Conservation (phyloP, 2,797 vertebrate genomes). For the Enteromius trimaculatus region DNA sequence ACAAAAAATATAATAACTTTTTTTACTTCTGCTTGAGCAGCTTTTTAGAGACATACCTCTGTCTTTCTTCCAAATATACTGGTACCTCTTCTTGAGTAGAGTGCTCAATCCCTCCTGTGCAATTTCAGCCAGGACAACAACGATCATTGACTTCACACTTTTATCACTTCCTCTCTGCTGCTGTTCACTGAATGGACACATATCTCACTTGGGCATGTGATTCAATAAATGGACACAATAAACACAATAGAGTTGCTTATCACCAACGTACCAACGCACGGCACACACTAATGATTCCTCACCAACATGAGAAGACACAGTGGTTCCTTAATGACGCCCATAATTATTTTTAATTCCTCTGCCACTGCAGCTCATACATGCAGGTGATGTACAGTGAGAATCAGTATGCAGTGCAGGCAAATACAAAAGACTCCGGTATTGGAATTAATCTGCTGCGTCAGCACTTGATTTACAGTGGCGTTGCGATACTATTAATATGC, state of each 20-base stretch:
- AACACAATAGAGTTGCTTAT: conserved; percentile 13
- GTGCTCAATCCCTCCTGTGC: neutral
- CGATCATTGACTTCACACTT: neutral
- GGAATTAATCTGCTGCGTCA: conserved; percentile 46
- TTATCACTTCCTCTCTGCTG: conserved; percentile 15
- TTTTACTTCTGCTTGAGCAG: neutral
- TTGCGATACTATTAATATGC: conserved; percentile 51
- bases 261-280: neutral
- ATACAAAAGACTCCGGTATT: conserved; percentile 44
- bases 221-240: conserved; percentile 23
- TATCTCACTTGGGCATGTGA: conserved; percentile 7
- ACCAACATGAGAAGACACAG: neutral
- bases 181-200: neutral
- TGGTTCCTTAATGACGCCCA: neutral
- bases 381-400: neutral
- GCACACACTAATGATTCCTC: neutral
- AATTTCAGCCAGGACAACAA: neutral
- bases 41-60: neutral
- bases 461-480: conserved; percentile 30
- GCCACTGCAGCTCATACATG: conserved; percentile 2
- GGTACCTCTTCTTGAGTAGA: neutral
- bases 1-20: neutral
- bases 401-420: conserved; percentile 15
- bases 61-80: neutral
- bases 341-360: conserved; percentile 11